Conservation (phyloP, 2,888 invertebrate genomes). For the Nymphalis polychloros region DNA sequence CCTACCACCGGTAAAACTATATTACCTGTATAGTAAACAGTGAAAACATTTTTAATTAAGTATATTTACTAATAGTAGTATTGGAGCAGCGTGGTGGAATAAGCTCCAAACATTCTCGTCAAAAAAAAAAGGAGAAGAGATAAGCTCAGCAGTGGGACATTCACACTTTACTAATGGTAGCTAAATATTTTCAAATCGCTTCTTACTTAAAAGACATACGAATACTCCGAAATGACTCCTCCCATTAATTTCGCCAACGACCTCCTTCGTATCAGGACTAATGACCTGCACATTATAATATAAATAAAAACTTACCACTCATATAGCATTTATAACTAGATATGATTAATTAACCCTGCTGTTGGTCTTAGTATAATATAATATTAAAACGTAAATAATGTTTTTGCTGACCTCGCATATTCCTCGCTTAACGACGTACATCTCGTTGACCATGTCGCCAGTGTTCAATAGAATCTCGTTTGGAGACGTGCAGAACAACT, state of each 20-base stretch:
- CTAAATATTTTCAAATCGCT: background rate
- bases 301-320: background rate
- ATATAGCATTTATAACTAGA: too few species aligned
- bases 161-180: too few species aligned
- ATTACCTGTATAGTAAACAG: too few species aligned
- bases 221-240: constrained; percentile 61
- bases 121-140: too few species aligned
- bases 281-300: constrained; percentile 49
- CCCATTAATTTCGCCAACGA: constrained; percentile 46
- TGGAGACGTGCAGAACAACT: constrained; percentile 64
- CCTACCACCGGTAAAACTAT: too few species aligned
- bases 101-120: too few species aligned
- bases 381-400: too few species aligned
- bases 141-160: too few species aligned
- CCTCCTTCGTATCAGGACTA: constrained; percentile 51
- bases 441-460: constrained; percentile 67
- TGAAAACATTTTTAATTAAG: background rate
- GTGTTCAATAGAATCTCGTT: constrained; percentile 68
- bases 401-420: constrained; percentile 59
- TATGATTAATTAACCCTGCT: too few species aligned
- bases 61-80: background rate
- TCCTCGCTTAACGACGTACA: constrained; percentile 65
- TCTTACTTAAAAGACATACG: constrained; percentile 65
- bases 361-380: too few species aligned
- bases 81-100: too few species aligned